Evolutionary conservation across 1,140 invertebrate species (phyloP), one percentile per base, ranked within the genome.

Genomic region (Pogonomyrmex californicus): DNA sequence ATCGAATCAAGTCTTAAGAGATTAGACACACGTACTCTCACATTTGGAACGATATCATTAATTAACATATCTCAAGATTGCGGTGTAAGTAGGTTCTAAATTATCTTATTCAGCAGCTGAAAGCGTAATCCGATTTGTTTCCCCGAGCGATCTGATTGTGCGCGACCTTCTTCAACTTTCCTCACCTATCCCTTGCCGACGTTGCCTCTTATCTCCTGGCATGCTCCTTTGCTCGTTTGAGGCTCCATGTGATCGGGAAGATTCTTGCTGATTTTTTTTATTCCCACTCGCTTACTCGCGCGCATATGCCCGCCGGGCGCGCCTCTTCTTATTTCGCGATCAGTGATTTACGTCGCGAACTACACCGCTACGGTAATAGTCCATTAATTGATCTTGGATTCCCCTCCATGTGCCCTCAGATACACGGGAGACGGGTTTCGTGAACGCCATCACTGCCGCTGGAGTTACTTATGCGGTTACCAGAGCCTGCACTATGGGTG

Each of bases 361-460:
- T 91, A 87, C 79, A 88, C 88, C 88, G 90, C 82, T 75, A 51
- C 77, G 49, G 51, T 77, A 86, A 88, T 86, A 86, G 66, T 47
- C 76, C 73, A 68, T 76, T 79, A 77, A 88, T 91, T 76, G 68
- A 83, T 81, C 79, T 33, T 23, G 79, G 38, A 71, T 75, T 87
- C 62, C n/a, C 77, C 51, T 12, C 38, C 58, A 30, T 49, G 92
- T 88, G 17, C 81, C 96, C 96, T 41, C 96, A 99, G 98, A 99
- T 95, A 99, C 98, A 14, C 96, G 98, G 88, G 98, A 99, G 95
- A 98, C 98, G 56, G 98, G 98, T 33, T 99, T 99, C 95, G 97
- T 99, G 85, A 98, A 99, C 94, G 98, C 98, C n/a, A 98, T 99
- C 90, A 98, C 98, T 4, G 97, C 98, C 2, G 98, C 98, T 3